Conservation (phyloP, 2,113 vertebrate species). For the Sceloporus tristichus region DNA sequence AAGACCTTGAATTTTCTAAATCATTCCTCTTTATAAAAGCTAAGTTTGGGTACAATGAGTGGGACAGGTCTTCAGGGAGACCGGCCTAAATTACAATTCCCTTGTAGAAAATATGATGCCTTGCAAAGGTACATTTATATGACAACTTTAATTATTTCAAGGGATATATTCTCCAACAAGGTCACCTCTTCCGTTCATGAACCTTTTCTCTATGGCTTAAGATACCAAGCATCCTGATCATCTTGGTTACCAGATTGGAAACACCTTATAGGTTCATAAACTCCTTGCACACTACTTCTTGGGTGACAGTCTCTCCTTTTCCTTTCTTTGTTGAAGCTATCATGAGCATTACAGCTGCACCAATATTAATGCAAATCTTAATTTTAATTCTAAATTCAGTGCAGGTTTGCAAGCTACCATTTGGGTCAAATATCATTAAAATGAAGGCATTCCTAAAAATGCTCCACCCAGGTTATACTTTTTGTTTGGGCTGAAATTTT, state of each 20-base stretch:
- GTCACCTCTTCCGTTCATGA: not conserved
- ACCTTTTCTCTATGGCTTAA: conserved; percentile 34
- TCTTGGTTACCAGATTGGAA: not conserved
- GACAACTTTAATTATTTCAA: conserved; percentile 20
- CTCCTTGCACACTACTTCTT: too few relatives aligned
- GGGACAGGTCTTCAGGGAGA: fast-evolving
- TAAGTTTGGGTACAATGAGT: not conserved
- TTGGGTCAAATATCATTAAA: not conserved
- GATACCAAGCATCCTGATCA: not conserved
- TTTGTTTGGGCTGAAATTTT: not conserved
- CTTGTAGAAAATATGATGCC: not conserved
- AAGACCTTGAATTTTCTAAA: not conserved
- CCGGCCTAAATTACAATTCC: not conserved
- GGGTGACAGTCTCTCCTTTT: not conserved
- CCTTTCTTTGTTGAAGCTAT: not conserved
- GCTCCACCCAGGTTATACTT: not conserved
- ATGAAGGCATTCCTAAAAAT: not conserved
- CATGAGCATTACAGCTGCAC: not conserved
- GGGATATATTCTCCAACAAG: not conserved
- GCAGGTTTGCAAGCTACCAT: not conserved
- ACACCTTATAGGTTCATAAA: not conserved
- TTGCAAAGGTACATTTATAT: not conserved
- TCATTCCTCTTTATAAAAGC: not conserved
- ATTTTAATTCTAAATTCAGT: not conserved
- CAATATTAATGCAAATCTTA: not conserved